phyloP scores from a whole-genome alignment of 53 echinoderm and acorn worm species.

The Holothuria scabra region DNA sequence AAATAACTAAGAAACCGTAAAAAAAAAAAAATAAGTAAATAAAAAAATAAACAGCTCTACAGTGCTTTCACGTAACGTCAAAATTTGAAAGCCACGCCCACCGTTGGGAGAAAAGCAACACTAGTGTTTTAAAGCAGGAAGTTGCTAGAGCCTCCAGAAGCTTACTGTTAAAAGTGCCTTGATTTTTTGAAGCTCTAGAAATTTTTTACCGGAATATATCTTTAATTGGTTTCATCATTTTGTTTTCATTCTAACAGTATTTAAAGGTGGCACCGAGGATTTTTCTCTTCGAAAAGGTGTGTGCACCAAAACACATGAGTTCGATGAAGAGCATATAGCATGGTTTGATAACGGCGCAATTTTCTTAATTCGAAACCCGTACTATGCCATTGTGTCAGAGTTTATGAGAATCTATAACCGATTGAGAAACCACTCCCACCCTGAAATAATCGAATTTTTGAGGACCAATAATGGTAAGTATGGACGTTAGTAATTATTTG shows the following conservation, averaged over 20 bases:
- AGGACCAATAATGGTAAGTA: constrained; percentile 6
- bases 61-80: too few species aligned
- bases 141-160: too few species aligned
- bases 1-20: too few species aligned
- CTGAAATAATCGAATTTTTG: constrained; percentile 1
- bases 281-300: background rate
- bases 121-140: too few species aligned
- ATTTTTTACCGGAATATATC: too few species aligned
- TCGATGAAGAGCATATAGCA: background rate
- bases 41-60: too few species aligned
- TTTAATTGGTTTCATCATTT: background rate
- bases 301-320: background rate
- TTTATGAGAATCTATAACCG: constrained; percentile 6
- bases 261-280: background rate
- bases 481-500: too few species aligned
- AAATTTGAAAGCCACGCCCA: too few species aligned
- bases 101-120: too few species aligned
- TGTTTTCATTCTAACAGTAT: background rate
- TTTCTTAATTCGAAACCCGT: constrained; percentile 5
- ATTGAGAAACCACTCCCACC: background rate
- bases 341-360: background rate
- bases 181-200: too few species aligned
- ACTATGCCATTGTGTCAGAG: background rate
- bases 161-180: too few species aligned
- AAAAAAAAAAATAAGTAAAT: too few species aligned